phyloP scores from a whole-genome alignment of 2,888 invertebrate genomes.

The Falcaria lacertinaria region DNA sequence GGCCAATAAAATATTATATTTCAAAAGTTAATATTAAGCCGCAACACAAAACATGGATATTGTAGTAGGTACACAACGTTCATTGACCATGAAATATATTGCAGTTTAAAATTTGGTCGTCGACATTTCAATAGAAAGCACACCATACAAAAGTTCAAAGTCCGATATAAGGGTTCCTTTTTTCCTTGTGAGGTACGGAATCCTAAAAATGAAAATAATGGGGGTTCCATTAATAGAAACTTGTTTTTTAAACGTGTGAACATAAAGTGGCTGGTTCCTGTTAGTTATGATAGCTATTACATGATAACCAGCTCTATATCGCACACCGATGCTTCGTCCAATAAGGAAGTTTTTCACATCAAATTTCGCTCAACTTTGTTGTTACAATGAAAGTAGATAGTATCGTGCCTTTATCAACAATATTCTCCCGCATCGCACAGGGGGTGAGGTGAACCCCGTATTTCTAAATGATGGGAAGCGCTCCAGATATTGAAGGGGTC shows the following conservation, averaged over 20 bases:
- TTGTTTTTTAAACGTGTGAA: too few species aligned
- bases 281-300: too few species aligned
- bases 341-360: neutral
- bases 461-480: slow-evolving; percentile 44
- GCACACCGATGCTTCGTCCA: neutral
- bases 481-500: slow-evolving; percentile 33
- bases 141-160: too few species aligned
- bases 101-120: neutral
- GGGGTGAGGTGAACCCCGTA: slow-evolving; percentile 43
- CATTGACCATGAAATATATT: slow-evolving; percentile 1
- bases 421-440: slow-evolving; percentile 44
- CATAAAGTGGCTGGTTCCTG: too few species aligned
- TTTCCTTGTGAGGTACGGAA: too few species aligned
- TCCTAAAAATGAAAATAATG: too few species aligned
- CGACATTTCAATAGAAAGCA: neutral
- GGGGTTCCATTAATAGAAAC: too few species aligned
- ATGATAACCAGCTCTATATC: too few species aligned
- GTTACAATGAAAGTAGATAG: slow-evolving; percentile 18
- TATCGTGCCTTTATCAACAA: slow-evolving; percentile 41
- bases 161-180: too few species aligned
- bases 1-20: neutral
- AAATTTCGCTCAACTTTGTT: slow-evolving; percentile 14
- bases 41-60: neutral
- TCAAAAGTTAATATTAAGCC: slow-evolving; percentile 1
- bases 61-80: neutral